These are phyloP conservation scores for Perca schrenkii DNA, from an alignment of 2,113 vertebrate species.

Conservation along the genomic window DNA sequence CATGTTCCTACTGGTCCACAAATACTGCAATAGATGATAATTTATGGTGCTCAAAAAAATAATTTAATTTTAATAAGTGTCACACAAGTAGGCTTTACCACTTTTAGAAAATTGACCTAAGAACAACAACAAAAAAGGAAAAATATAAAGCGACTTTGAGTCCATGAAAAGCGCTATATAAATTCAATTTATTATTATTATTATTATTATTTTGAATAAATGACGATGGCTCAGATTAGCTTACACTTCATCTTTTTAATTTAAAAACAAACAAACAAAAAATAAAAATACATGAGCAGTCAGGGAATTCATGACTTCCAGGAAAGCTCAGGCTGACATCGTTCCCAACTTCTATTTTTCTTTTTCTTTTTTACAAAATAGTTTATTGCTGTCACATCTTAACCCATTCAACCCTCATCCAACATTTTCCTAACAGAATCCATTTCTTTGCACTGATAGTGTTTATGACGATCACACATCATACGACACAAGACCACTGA, in stretches of 20 bases:
- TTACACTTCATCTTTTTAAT: slow-evolving; percentile 68
- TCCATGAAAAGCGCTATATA: no score
- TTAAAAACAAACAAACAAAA: slow-evolving; percentile 70
- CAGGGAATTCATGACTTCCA: slow-evolving; percentile 54
- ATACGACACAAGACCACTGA: slow-evolving; percentile 21
- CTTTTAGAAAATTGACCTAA: not conserved
- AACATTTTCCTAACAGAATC: slow-evolving; percentile 32
- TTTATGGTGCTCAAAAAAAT: not conserved
- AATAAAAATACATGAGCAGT: slow-evolving; percentile 77
- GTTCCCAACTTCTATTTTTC: slow-evolving; percentile 52
- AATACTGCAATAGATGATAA: not conserved
- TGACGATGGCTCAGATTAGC: slow-evolving; percentile 51
- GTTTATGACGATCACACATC: slow-evolving; percentile 29
- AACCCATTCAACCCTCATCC: slow-evolving; percentile 49
- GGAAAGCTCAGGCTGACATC: slow-evolving; percentile 78
- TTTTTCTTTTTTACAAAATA: slow-evolving; percentile 76
- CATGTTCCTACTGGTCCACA: not conserved
- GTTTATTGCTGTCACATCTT: slow-evolving; percentile 36
- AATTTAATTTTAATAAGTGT: not conserved
- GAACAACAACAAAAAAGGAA: not conserved
- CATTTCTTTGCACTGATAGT: slow-evolving; percentile 13
- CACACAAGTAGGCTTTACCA: not conserved
- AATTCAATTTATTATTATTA: no score
- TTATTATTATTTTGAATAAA: slow-evolving; percentile 58
- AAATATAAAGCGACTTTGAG: no score